These are phyloP conservation scores for Tipula unca DNA, from an alignment of 2,888 invertebrate species.

Conservation along the genomic window DNA sequence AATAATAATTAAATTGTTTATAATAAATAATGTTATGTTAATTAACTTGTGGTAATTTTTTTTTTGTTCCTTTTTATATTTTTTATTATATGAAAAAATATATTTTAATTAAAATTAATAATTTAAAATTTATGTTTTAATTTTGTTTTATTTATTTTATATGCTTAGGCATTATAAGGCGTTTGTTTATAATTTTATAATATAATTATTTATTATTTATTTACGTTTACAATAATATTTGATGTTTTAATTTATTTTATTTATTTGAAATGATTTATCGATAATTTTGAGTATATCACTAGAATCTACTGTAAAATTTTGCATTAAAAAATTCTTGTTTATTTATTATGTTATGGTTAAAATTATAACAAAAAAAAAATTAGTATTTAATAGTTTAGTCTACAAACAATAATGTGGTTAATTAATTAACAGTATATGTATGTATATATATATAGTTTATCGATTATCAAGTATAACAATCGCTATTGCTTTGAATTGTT, in stretches of 20 bases:
- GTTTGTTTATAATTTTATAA: background rate
- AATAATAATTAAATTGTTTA: background rate
- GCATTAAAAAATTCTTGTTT: too few relatives aligned
- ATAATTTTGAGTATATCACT: too few relatives aligned
- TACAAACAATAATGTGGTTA: too few relatives aligned
- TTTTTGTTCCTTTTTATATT: background rate
- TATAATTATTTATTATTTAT: background rate
- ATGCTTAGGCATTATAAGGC: constrained; percentile 14
- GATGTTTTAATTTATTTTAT: background rate
- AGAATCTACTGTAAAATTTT: too few relatives aligned
- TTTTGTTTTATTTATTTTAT: background rate
- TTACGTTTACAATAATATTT: background rate
- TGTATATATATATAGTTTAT: too few relatives aligned
- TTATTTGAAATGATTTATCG: background rate
- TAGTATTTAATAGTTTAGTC: too few relatives aligned
- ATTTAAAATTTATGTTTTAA: background rate
- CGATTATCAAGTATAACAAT: too few relatives aligned
- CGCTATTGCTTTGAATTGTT: too few relatives aligned
- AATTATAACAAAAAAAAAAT: too few relatives aligned
- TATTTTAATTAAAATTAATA: background rate
- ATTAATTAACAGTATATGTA: too few relatives aligned
- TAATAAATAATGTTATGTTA: background rate
- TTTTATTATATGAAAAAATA: background rate
- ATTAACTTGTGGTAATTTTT: background rate
- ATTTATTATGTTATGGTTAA: too few relatives aligned